phyloP scores from a whole-genome alignment of 2,113 vertebrate genomes.

The Edolisoma coerulescens region DNA sequence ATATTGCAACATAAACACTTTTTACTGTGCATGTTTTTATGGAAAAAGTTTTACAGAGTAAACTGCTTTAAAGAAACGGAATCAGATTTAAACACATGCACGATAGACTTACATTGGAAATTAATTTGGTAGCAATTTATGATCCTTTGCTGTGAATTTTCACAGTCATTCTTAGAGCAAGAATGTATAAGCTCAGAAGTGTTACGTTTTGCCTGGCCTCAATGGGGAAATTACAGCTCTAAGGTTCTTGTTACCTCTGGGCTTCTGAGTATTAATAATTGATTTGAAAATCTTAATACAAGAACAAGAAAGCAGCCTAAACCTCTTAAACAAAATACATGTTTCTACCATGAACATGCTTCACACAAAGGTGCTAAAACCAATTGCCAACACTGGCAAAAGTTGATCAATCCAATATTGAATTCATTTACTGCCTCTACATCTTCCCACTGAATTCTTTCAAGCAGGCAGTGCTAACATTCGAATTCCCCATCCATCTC shows the following conservation, averaged over 20 bases:
- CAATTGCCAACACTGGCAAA: neutral
- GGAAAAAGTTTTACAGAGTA: neutral
- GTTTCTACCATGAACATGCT: neutral
- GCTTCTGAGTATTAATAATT: neutral
- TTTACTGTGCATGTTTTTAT: neutral
- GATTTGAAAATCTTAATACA: neutral
- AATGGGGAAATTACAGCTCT: neutral
- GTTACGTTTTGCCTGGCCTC: neutral
- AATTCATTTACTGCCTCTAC: neutral
- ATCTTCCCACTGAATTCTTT: neutral
- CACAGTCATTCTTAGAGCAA: neutral
- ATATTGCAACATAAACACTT: constrained; percentile 1
- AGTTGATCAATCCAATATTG: neutral
- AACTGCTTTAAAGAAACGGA: neutral
- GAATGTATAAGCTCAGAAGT: neutral
- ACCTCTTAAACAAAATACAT: neutral
- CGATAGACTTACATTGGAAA: neutral
- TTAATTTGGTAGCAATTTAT: constrained; percentile 3
- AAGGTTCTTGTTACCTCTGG: neutral
- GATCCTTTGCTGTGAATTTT: neutral
- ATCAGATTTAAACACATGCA: neutral
- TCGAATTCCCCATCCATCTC: neutral
- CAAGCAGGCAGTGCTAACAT: neutral
- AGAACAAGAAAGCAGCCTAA: neutral
- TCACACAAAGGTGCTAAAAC: neutral